Evolutionary conservation across 2,113 vertebrate genomes (phyloP), one percentile per base, ranked within the genome.

Genomic region (Tragelaphus scriptus): DNA sequence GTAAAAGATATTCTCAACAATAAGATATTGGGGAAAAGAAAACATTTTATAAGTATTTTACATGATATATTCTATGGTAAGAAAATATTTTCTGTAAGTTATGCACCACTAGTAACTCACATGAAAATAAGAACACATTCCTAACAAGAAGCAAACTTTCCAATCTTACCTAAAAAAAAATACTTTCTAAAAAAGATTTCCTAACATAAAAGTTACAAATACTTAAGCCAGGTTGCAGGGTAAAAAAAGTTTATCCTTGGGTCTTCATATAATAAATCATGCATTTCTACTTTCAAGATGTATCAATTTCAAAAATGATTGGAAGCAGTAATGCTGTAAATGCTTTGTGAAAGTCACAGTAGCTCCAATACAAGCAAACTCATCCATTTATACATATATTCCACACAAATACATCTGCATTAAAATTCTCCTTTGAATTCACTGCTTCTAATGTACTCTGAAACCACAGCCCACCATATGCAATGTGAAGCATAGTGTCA

Each of bases 401-500:
- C 96, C 93, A 95, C 91, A 95, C 87, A 93, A 96, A 96, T 82
- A 85, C 81, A 92, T 93, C 80, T 95, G 90, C 91, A 94, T 63
- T 94, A 85, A 93, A 95, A 96, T 63, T 77, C 49, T 86, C 49
- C 80, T 96, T 89, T 68, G 89, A 79, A 96, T 93, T 44, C 23
- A 77, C 49, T 96, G 88, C 65, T 95, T 91, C 71, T 59, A 61
- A 84, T 90, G 82, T 17, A 86, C 44, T 3, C 40, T 32, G 59
- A 80, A 90, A 97, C 88, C 82, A 84, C 59, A 97, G 82, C 65
- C 86, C 25, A 95, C 84, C 95, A 97, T 96, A 95, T 90, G 96
- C 58, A 98, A 97, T 40, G 80, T 95, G 96, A 97, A 94, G 32
- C 14, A 47, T 91, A 97, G 61, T 97, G 93, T 97, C 98, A 97